Evolutionary conservation across 2,797 vertebrate genomes (phyloP).

Genomic region (Euphonia xanthogaster): DNA sequence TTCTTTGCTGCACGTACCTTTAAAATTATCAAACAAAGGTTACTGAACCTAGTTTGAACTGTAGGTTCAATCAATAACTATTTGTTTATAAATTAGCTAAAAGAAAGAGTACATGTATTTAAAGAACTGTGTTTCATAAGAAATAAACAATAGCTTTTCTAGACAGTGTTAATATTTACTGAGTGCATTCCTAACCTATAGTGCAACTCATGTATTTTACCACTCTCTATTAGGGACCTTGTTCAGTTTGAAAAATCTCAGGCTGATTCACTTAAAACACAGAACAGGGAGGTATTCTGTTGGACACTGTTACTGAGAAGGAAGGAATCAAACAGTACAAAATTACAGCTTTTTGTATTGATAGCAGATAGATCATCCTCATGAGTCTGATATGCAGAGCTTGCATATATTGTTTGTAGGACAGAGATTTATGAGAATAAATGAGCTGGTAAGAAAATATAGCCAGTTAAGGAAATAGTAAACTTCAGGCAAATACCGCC

Average conservation of each 20-base stretch:
- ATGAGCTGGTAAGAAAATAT: background rate
- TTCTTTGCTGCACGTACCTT: background rate
- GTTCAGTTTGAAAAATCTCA: background rate
- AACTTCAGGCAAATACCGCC: background rate
- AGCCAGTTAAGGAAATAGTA: background rate
- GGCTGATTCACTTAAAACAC: background rate
- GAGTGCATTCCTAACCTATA: background rate
- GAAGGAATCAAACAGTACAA: background rate
- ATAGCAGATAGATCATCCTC: background rate
- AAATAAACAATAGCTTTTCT: background rate
- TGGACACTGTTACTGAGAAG: background rate
- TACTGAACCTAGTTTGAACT: background rate
- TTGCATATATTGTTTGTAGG: background rate
- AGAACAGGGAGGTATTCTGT: background rate
- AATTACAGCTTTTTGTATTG: background rate
- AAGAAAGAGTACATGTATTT: background rate
- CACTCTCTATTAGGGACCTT: background rate
- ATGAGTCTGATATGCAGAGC: background rate
- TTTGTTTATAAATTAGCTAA: background rate
- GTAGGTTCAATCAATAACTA: background rate
- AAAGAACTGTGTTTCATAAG: background rate
- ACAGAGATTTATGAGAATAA: background rate
- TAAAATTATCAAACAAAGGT: background rate
- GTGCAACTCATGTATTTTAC: rapidly evolving
- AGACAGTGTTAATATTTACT: background rate